Conservation (phyloP, 2,888 invertebrate species). For the Polyommatus iphigenia region DNA sequence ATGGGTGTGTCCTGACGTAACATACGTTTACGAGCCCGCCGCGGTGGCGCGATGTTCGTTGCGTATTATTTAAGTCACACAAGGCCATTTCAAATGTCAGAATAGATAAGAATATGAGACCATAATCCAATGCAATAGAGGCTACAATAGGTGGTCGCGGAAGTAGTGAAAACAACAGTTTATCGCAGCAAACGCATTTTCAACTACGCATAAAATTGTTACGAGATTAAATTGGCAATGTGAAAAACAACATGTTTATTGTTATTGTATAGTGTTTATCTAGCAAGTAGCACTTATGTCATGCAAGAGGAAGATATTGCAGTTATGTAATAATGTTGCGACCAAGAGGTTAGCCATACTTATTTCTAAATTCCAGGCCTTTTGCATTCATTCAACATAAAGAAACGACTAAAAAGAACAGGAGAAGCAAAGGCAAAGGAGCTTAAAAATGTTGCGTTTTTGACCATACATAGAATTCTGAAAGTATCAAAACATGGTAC, state of each 20-base stretch:
- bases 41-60: constrained; percentile 55
- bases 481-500: not conserved
- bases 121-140: constrained; percentile 46
- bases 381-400: not conserved
- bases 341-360: not conserved
- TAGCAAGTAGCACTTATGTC: constrained; percentile 27
- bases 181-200: constrained; percentile 27
- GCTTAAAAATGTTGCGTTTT: too few species aligned
- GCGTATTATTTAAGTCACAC: constrained; percentile 69
- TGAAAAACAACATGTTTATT: constrained; percentile 31
- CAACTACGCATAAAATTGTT: constrained; percentile 27
- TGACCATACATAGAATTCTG: too few species aligned
- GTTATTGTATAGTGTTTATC: constrained; percentile 18
- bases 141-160: constrained; percentile 27
- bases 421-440: not conserved
- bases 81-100: constrained; percentile 61
- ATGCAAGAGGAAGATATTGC: constrained; percentile 10
- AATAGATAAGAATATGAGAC: constrained; percentile 54
- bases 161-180: constrained; percentile 21
- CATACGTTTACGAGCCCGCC: constrained; percentile 60
- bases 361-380: not conserved
- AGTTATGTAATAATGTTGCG: not conserved
- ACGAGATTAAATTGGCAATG: constrained; percentile 27
- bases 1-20: constrained; percentile 78
- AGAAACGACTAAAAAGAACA: not conserved